phyloP scores from a whole-genome alignment of 2,888 invertebrate species.

The Oxyteleia sp. region DNA sequence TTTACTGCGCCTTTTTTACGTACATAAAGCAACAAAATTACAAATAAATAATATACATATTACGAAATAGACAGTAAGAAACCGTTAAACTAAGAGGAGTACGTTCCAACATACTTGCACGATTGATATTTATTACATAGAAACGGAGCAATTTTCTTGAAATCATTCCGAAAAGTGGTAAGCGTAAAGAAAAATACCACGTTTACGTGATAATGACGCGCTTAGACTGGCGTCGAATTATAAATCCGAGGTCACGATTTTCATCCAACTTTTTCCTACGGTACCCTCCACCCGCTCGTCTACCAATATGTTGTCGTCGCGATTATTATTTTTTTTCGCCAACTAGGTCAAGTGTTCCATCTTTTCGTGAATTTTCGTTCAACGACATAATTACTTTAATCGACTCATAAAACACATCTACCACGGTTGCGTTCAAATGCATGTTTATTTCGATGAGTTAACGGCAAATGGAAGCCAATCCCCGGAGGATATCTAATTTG shows the following conservation, averaged over 20 bases:
- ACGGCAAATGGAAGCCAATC: conserved; percentile 33
- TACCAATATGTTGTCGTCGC: conserved; percentile 3
- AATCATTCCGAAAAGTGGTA: no score
- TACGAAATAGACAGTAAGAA: no score
- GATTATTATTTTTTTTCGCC: conserved; percentile 24
- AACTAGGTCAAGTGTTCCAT: not conserved
- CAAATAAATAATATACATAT: no score
- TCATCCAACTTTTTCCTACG: conserved; percentile 9
- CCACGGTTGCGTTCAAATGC: not conserved
- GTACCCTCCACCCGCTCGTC: conserved; percentile 3
- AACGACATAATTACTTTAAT: not conserved
- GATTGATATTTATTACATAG: no score
- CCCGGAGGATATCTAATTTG: conserved; percentile 40
- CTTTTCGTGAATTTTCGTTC: not conserved
- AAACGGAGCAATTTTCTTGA: no score
- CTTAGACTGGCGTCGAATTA: conserved; percentile 21
- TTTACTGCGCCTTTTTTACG: no score
- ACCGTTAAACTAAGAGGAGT: no score
- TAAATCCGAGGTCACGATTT: conserved; percentile 12
- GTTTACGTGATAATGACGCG: conserved; percentile 36
- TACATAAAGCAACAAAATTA: no score
- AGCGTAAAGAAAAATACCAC: conserved; percentile 19
- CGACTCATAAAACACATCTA: not conserved
- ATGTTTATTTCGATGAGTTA: conserved; percentile 7
- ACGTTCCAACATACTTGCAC: no score